A percentile compares a stretch with the other conserved stretches of the same genome.
phyloP scores from a whole-genome alignment of 64 coral and sea anemone species.

The Actinia equina region DNA sequence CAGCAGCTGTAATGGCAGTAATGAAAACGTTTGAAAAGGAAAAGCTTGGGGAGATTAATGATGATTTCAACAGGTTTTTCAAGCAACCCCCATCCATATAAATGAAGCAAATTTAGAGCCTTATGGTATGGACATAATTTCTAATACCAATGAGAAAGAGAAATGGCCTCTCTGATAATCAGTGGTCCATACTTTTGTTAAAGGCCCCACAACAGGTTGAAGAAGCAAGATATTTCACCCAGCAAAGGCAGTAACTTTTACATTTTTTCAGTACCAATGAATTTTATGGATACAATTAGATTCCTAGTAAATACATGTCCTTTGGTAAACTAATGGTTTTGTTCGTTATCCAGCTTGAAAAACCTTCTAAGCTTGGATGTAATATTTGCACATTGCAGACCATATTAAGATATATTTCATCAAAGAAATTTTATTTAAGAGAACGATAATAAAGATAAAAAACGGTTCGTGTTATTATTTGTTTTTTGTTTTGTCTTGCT shows the following conservation, averaged over 20 bases:
- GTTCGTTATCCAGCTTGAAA: background rate
- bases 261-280: no score
- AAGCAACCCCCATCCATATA: background rate
- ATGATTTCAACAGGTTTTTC: slow-evolving; percentile 5
- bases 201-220: background rate
- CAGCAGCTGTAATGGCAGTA: background rate
- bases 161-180: slow-evolving; percentile 1
- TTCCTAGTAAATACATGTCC: background rate
- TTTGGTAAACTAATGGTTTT: no score
- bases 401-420: no score
- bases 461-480: no score
- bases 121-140: background rate
- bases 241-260: background rate
- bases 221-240: slow-evolving; percentile 12
- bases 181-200: slow-evolving; percentile 5
- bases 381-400: no score
- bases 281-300: no score
- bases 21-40: slow-evolving; percentile 8
- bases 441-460: no score
- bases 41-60: background rate
- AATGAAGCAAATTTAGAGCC: background rate
- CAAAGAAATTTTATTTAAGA: slow-evolving; percentile 14
- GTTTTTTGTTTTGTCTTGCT: no score
- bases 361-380: background rate
- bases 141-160: background rate